A percentile compares a stretch with the other conserved stretches of the same genome.
Evolutionary conservation across 2,113 vertebrate genomes (phyloP).

Genomic region (Aix galericulata): DNA sequence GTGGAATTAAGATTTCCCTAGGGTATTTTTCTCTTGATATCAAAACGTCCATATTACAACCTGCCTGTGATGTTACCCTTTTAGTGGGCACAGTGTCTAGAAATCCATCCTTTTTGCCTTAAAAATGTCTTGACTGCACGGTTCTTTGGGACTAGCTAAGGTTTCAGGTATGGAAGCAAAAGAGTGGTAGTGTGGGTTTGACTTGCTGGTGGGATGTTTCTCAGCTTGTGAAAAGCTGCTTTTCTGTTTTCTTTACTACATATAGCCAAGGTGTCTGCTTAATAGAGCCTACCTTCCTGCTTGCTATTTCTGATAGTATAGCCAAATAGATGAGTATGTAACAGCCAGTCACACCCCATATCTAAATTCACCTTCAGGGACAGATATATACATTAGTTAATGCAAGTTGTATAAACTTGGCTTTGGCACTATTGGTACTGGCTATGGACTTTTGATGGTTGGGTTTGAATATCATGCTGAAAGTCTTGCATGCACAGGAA

Average conservation of each 20-base stretch:
- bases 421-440: not conserved
- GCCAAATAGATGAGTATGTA: not conserved
- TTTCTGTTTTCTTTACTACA: not conserved
- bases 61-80: not conserved
- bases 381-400: not conserved
- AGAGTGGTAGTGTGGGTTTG: rapidly evolving
- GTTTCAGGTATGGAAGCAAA: not conserved
- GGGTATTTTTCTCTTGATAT: not conserved
- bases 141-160: not conserved
- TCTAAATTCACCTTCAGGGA: not conserved
- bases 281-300: not conserved
- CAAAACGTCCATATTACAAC: rapidly evolving
- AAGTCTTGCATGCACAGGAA: not conserved
- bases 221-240: not conserved
- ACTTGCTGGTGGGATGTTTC: not conserved
- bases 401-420: not conserved
- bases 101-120: not conserved
- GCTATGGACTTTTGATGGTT: not conserved
- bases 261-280: not conserved
- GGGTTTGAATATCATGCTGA: not conserved
- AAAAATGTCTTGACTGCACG: not conserved
- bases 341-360: not conserved
- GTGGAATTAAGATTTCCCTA: not conserved
- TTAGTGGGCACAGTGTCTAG: not conserved
- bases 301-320: not conserved